Conservation (phyloP, 1,140 invertebrate species). For the Medauroidea extradentata region DNA sequence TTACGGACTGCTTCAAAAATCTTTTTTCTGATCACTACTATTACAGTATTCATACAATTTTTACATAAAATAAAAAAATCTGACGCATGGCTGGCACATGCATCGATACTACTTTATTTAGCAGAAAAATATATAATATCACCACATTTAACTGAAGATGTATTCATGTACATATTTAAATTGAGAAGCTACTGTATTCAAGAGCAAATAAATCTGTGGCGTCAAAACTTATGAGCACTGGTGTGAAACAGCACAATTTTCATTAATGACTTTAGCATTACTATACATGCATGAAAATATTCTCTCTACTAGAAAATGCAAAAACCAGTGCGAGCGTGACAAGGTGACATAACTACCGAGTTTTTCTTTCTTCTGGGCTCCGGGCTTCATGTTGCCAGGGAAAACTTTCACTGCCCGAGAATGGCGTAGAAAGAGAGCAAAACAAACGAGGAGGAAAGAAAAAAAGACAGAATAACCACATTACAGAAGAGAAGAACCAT, state of each 20-base stretch:
- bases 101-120: no score
- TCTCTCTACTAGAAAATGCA: not conserved
- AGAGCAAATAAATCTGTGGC: constrained; percentile 4
- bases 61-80: no score
- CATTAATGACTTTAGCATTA: not conserved
- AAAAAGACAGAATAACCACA: constrained; percentile 5
- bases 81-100: no score
- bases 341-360: constrained; percentile 17
- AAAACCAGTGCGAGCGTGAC: not conserved
- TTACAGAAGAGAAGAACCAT: constrained; percentile 5
- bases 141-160: no score
- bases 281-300: constrained; percentile 7
- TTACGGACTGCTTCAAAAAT: no score
- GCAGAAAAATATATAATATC: no score
- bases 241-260: no score
- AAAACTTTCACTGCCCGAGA: constrained; percentile 17
- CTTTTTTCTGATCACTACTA: no score
- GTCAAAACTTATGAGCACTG: constrained; percentile 6
- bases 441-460: constrained; percentile 8
- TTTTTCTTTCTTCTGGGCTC: constrained; percentile 12
- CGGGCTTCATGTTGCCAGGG: constrained; percentile 7
- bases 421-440: constrained; percentile 8
- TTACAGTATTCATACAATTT: no score
- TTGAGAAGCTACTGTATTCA: constrained; percentile 21
- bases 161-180: no score